Percentiles rank a stretch among this genome's conserved stretches.
Evolutionary conservation across 2,797 vertebrate genomes (phyloP).

Genomic region (Falco novaeseelandiae): DNA sequence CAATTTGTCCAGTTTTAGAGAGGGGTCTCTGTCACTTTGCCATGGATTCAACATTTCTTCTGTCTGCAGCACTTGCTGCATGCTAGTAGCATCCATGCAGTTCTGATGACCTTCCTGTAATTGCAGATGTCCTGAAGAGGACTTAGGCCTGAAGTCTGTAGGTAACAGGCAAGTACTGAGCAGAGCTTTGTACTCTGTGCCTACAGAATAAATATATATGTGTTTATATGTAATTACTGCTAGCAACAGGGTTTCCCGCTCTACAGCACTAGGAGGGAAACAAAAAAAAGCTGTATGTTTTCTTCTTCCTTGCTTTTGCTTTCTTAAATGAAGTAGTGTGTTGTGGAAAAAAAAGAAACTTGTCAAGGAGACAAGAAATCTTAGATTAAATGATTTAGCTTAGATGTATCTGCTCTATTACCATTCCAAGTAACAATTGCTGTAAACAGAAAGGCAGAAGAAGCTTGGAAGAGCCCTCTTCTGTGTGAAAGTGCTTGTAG

Average conservation of each 20-base stretch:
- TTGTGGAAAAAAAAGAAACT: neutral
- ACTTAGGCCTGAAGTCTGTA: neutral
- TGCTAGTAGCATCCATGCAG: neutral
- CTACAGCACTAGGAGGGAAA: neutral
- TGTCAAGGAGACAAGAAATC: neutral
- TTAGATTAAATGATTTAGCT: neutral
- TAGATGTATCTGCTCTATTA: neutral
- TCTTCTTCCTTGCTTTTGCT: neutral
- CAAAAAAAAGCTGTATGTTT: neutral
- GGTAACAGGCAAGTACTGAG: neutral
- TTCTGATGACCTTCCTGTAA: neutral
- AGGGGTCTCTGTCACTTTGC: neutral
- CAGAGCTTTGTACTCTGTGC: neutral
- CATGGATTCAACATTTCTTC: neutral
- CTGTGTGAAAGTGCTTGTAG: neutral
- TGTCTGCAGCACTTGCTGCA: neutral
- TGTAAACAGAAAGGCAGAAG: neutral
- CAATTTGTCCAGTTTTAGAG: neutral
- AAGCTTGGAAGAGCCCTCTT: neutral
- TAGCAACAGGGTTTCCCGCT: neutral
- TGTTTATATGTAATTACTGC: neutral
- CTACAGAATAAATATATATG: neutral
- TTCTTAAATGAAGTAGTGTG: neutral
- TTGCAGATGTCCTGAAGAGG: neutral
- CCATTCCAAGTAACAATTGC: neutral